Conservation (phyloP, 92 coral and sea anemone species). For the Metridium senile region DNA sequence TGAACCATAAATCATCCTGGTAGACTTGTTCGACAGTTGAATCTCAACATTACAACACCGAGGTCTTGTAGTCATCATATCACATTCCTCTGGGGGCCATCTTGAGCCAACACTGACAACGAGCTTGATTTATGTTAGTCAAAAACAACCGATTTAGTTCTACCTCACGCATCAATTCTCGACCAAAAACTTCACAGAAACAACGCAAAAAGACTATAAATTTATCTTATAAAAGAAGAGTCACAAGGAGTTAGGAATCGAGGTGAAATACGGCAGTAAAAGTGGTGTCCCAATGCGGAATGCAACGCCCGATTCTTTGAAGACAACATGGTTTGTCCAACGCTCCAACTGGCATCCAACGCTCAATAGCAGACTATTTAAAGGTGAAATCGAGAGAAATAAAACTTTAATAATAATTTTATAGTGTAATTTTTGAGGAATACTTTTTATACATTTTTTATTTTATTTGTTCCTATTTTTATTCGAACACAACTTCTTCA, state of each 20-base stretch:
- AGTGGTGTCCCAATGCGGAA: not conserved
- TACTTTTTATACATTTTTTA: too few relatives aligned
- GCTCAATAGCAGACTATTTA: not conserved
- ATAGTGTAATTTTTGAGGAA: not conserved
- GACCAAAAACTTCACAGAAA: not conserved
- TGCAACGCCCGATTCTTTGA: not conserved
- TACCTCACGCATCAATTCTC: not conserved
- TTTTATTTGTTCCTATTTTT: too few relatives aligned
- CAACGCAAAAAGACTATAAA: not conserved
- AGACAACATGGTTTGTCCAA: too few relatives aligned
- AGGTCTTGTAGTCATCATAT: constrained; percentile 10
- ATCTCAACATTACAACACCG: not conserved
- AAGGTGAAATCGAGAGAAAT: not conserved
- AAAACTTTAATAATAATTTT: not conserved
- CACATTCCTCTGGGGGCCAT: constrained; percentile 28
- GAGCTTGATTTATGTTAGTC: constrained; percentile 7
- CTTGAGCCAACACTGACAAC: not conserved
- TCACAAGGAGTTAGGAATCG: not conserved
- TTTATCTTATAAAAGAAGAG: not conserved
- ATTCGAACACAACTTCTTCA: not conserved
- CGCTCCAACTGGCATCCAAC: too few relatives aligned
- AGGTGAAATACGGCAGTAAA: not conserved
- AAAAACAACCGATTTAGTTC: not conserved
- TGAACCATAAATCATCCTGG: constrained; percentile 42
- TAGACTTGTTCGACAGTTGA: constrained; percentile 18